phyloP scores from a whole-genome alignment of 2,888 invertebrate genomes.

The Dryomyza anilis region DNA sequence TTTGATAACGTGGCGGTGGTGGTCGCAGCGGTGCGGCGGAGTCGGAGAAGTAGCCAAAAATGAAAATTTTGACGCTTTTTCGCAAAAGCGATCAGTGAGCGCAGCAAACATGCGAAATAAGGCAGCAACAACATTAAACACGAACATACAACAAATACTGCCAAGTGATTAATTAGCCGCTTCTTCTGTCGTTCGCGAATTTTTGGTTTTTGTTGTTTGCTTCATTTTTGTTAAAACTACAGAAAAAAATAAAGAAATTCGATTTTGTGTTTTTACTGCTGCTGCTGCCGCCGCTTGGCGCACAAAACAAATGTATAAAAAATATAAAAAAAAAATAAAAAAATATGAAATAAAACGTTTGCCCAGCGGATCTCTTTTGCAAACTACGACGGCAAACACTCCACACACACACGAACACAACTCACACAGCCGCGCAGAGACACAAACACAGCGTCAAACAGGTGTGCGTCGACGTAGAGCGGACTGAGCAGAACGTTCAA shows the following conservation, averaged over 20 bases:
- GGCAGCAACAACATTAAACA: background rate
- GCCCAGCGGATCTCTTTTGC: constrained; percentile 4
- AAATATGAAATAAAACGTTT: background rate
- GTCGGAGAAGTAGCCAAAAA: no score
- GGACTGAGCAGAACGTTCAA: background rate
- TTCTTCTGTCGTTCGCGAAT: constrained; percentile 9
- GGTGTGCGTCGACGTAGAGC: constrained; percentile 36
- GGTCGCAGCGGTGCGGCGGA: no score
- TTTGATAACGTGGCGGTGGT: no score
- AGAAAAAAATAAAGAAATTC: background rate
- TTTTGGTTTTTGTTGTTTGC: background rate
- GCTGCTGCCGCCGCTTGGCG: background rate
- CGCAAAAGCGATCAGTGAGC: background rate
- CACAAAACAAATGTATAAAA: background rate
- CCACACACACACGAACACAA: background rate
- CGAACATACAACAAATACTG: background rate
- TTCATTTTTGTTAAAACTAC: background rate
- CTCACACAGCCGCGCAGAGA: background rate
- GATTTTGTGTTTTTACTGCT: background rate
- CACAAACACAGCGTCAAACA: constrained; percentile 34
- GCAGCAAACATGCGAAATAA: background rate
- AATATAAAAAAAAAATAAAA: background rate
- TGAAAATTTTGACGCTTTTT: background rate
- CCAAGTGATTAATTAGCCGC: constrained; percentile 19
- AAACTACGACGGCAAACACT: background rate